Evolutionary conservation across 2,888 invertebrate species (phyloP).

Genomic region (Phyllotreta cruciferae): DNA sequence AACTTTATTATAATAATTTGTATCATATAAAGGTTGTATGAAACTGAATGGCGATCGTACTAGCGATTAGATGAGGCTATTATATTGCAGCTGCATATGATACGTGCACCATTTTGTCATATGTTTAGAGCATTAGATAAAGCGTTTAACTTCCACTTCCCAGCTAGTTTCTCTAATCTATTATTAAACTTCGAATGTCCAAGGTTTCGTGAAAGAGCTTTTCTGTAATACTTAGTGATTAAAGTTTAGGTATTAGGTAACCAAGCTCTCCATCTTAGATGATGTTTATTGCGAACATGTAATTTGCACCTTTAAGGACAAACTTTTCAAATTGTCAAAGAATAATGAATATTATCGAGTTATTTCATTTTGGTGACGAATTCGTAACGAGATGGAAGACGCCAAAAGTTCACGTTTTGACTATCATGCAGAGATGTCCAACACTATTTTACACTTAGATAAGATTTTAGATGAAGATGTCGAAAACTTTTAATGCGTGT

Average conservation of each 20-base stretch:
- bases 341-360: no score
- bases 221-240: slow-evolving; percentile 5
- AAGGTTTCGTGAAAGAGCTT: slow-evolving; percentile 3
- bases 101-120: slow-evolving; percentile 19
- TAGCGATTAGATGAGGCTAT: slow-evolving; percentile 11
- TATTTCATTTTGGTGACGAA: no score
- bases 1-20: no score
- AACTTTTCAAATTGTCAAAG: no score
- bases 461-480: no score
- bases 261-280: background rate
- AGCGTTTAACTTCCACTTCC: slow-evolving; percentile 17
- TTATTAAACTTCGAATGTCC: slow-evolving; percentile 11
- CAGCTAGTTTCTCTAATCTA: slow-evolving; percentile 14
- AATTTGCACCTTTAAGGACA: background rate
- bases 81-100: slow-evolving; percentile 15
- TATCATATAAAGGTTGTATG: no score
- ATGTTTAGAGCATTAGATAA: slow-evolving; percentile 19
- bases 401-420: no score
- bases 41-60: slow-evolving; percentile 13
- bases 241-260: slow-evolving; percentile 6
- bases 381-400: no score
- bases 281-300: background rate
- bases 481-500: no score
- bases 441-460: no score
- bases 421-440: no score